Evolutionary conservation across 2,888 invertebrate genomes (phyloP).

Genomic region (Stenurella melanura): DNA sequence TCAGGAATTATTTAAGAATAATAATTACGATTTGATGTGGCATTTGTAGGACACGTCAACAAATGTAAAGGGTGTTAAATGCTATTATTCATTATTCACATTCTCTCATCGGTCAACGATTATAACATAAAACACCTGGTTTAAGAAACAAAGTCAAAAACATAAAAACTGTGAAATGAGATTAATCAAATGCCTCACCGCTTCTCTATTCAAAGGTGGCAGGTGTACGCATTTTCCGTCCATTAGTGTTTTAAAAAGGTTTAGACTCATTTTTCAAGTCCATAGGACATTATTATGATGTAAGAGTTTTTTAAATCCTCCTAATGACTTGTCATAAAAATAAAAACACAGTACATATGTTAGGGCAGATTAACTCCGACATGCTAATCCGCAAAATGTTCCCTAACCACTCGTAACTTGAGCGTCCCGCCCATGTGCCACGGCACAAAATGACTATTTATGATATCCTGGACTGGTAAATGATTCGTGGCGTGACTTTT

Average conservation of each 20-base stretch:
- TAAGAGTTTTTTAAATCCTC: constrained; percentile 39
- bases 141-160: constrained; percentile 11
- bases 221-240: constrained; percentile 33
- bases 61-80: not conserved
- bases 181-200: constrained; percentile 34
- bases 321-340: constrained; percentile 45
- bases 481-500: constrained; percentile 23
- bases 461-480: constrained; percentile 47
- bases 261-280: constrained; percentile 7
- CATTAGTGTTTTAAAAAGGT: constrained; percentile 17
- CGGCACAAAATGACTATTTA: constrained; percentile 41
- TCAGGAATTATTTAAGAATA: not conserved
- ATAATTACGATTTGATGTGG: not conserved
- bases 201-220: constrained; percentile 28
- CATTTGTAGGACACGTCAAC: not conserved
- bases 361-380: constrained; percentile 50
- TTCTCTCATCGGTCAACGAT: not conserved
- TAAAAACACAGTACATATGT: constrained; percentile 44
- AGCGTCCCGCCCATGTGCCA: constrained; percentile 43
- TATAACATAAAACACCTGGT: constrained; percentile 7
- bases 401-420: constrained; percentile 42
- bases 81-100: not conserved
- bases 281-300: constrained; percentile 31
- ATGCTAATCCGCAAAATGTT: constrained; percentile 53
- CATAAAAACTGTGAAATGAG: constrained; percentile 19